Evolutionary conservation across 2,797 vertebrate species (phyloP).

Genomic region (Amblyopsis hoosieri): DNA sequence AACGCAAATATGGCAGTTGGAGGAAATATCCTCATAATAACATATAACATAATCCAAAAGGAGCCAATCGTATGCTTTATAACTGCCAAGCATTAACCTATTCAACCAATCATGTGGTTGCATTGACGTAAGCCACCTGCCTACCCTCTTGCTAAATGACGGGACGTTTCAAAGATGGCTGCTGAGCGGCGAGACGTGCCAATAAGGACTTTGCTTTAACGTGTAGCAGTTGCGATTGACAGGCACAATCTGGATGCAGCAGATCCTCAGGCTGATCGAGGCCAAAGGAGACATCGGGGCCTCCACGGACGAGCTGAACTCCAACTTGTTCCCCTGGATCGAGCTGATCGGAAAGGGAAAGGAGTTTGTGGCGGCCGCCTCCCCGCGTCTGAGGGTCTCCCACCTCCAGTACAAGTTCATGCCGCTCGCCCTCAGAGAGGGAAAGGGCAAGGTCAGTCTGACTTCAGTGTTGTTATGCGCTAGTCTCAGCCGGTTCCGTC

Average conservation of each 20-base stretch:
- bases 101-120: too few species aligned
- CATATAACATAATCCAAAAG: too few species aligned
- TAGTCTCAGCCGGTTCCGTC: too few species aligned
- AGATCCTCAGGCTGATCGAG: constrained; percentile 66
- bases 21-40: too few species aligned
- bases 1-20: too few species aligned
- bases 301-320: constrained; percentile 9
- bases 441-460: constrained; percentile 66
- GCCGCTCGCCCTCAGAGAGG: constrained; percentile 55
- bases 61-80: too few species aligned
- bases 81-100: too few species aligned
- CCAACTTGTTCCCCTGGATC: constrained; percentile 58
- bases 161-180: too few species aligned
- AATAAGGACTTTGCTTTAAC: neutral
- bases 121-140: too few species aligned
- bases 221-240: constrained; percentile 10
- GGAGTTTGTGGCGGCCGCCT: constrained; percentile 36
- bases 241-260: constrained; percentile 77
- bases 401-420: constrained; percentile 59
- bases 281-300: constrained; percentile 52
- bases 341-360: constrained; percentile 39
- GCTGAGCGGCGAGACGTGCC: too few species aligned
- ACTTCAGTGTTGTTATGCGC: neutral
- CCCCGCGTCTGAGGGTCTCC: constrained; percentile 53
- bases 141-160: too few species aligned